Base-by-base conservation (phyloP, 2,113 vertebrate species). In the Atlantisia rogersi region DNA sequence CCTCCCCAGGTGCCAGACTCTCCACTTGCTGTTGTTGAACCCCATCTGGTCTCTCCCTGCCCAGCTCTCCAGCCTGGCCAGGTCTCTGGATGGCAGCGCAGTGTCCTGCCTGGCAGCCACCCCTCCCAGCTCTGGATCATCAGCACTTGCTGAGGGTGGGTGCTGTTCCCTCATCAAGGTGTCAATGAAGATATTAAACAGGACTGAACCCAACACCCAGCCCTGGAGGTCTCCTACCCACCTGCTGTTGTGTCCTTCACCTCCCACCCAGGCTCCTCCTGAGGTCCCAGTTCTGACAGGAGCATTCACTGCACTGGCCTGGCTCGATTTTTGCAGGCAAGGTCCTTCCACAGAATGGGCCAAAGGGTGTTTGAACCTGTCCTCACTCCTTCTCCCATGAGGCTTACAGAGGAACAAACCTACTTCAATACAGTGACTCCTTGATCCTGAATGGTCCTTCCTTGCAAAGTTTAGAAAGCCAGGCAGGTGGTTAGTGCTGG, bases 301-400 rank as follows among this genome's bases (percentile, higher is more conserved):
- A 63, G 98, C 56, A 4, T 78, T 97, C 62, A 98, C 98, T 3
- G 77, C 75, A 71, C 98, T 95, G 92, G 98, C 98, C 28, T 95
- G 98, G 98, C 91, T 98, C 97, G 4, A 98, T 98, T 75, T 94
- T 97, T n/a, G 17, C 37, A 4, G 99, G 99, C 32, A 95, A 40
- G 1, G 44, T 91, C 3, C 93, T 94, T 62, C 99, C 98, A 76
- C 98, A 99, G 85, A 98, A 98, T 0, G 98, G 98, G 18, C 98
- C 98, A 0, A 98, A 98, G 90, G 92, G 88, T 18, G 98, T 98
- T 20, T 92, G 97, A 81, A 99, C 97, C 99, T 99, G 24, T 29
- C 35, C 48, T 58, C 26, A 39, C 17, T 32, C 7, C 50, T 81
- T 58, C 17, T 8, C 10, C 29, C 31, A 12, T 2, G 15, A 76